These are phyloP conservation scores for Parochlus steinenii DNA, from an alignment of 2,888 invertebrate genomes.

Conservation along the genomic window DNA sequence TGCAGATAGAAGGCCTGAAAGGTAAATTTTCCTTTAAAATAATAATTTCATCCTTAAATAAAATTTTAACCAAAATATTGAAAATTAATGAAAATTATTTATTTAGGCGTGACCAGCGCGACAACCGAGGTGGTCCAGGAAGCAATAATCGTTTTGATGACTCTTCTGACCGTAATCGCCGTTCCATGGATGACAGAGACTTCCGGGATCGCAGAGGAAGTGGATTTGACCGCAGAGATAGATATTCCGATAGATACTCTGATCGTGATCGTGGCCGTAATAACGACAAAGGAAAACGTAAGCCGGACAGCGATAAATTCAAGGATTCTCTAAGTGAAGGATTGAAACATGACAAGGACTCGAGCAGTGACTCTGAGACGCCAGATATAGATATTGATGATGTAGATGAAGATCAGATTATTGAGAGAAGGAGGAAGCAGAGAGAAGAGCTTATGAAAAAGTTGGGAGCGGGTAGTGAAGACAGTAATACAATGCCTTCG, in stretches of 20 bases:
- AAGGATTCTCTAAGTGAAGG: slow-evolving; percentile 67
- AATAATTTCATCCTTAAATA: no score
- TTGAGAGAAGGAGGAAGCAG: slow-evolving; percentile 72
- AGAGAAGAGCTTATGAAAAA: slow-evolving; percentile 68
- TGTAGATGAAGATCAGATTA: slow-evolving; percentile 86
- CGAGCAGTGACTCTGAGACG: slow-evolving; percentile 52
- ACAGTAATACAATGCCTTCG: slow-evolving; percentile 12
- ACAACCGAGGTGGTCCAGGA: slow-evolving; percentile 16
- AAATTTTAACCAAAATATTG: slow-evolving; percentile 12
- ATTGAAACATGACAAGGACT: slow-evolving; percentile 47
- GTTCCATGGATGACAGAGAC: slow-evolving; percentile 20
- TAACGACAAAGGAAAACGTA: slow-evolving; percentile 22
- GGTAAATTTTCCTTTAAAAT: slow-evolving; percentile 12
- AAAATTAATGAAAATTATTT: background rate
- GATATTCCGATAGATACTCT: slow-evolving; percentile 22
- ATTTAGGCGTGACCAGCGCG: slow-evolving; percentile 16
- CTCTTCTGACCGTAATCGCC: slow-evolving; percentile 12
- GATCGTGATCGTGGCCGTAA: slow-evolving; percentile 28
- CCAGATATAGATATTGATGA: slow-evolving; percentile 61
- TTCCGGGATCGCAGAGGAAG: slow-evolving; percentile 24
- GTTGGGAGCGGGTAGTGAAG: slow-evolving; percentile 12
- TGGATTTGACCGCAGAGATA: slow-evolving; percentile 19
- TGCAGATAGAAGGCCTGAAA: slow-evolving; percentile 16
- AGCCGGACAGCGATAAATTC: slow-evolving; percentile 34
- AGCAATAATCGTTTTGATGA: slow-evolving; percentile 15